Base-by-base conservation (phyloP, 2,797 vertebrate genomes). In the Acrossocheilus fasciatus region DNA sequence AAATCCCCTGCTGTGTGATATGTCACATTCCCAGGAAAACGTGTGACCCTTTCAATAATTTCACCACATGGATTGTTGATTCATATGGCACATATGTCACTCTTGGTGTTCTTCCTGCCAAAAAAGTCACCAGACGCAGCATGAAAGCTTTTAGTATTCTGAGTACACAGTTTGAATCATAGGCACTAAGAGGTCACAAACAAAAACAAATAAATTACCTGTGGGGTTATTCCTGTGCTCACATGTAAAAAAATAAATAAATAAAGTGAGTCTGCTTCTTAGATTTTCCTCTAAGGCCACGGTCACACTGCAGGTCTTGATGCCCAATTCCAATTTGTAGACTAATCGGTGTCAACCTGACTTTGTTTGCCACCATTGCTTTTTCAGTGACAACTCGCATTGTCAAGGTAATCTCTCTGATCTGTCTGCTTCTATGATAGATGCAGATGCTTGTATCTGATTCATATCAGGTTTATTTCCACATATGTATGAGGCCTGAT, bases 1-100 rank as follows among this genome's bases (percentile, higher is more conserved):
- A 93, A 94, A 94, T 93, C 93, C 78, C 91, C 88, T 89, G 89
- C 83, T 93, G 90, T 36, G 72, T 75, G 34, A 89, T 88, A 86
- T 86, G 89, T 90, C 68, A 88, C 64, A 36, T 50, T 87, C 87
- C 82, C 83, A 83, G 89, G 92, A 92, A 92, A 91, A 91, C 91
- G 91, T 87, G 87, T 87, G 89, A 90, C 88, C 74, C 91, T 89
- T 81, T 92, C 90, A 93, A 92, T 91, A 90, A 91, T 91, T 93
- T 88, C 88, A 90, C 90, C 89, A 91, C 84, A 89, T 86, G 75
- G 76, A 83, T 70, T 70, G 88, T 80, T 87, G 83, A 47, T 68
- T 91, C 89, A 92, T 88, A 88, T 87, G 82, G 90, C 87, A 88
- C 88, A 52, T 68, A 72, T 85, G 90, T 89, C 62, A 62, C 64